Percentiles rank a stretch among this genome's conserved stretches.
Conservation (phyloP, 2,113 vertebrate genomes). For the Ciconia stormi region DNA sequence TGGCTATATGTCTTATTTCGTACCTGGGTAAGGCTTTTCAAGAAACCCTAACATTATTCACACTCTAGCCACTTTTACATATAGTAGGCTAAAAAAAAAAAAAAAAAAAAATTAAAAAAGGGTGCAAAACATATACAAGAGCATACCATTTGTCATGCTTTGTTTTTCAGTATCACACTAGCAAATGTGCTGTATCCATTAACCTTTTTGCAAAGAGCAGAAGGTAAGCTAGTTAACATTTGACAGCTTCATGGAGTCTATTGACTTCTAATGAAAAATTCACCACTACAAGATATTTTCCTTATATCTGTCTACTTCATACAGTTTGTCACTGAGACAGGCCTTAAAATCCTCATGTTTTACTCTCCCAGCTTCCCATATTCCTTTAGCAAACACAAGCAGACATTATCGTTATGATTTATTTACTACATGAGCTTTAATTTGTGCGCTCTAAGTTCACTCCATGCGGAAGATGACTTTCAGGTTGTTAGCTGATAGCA, state of each 20-base stretch:
- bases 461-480: constrained; percentile 29
- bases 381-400: constrained; percentile 47
- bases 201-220: constrained; percentile 81
- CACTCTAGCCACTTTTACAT: background rate
- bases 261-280: constrained; percentile 78
- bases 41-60: background rate
- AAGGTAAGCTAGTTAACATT: constrained; percentile 77
- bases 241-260: constrained; percentile 67
- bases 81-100: background rate
- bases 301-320: constrained; percentile 46
- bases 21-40: background rate
- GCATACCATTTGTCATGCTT: constrained; percentile 68
- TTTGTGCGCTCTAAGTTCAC: constrained; percentile 27
- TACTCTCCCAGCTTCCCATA: background rate
- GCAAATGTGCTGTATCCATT: constrained; percentile 81
- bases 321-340: constrained; percentile 46
- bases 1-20: background rate
- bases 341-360: constrained; percentile 46
- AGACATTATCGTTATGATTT: constrained; percentile 50
- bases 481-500: constrained; percentile 24
- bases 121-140: constrained; percentile 56
- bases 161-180: constrained; percentile 67
- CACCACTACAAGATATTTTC: constrained; percentile 48
- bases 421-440: constrained; percentile 66
- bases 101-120: background rate